phyloP scores from a whole-genome alignment of 1,140 invertebrate genomes.

The Drosophila mayri region DNA sequence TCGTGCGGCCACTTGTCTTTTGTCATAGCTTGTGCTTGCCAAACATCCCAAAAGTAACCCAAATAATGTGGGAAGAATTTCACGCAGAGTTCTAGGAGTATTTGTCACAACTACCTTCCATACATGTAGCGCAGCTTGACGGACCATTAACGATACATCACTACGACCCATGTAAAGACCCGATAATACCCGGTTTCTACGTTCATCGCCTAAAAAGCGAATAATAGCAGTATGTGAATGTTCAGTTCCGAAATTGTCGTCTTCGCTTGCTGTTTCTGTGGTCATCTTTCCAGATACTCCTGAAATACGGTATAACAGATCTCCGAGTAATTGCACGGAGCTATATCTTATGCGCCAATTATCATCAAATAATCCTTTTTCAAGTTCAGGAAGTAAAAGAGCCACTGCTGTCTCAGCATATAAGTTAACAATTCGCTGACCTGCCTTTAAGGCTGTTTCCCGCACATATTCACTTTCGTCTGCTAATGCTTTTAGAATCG shows the following conservation, averaged over 20 bases:
- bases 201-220: conserved; percentile 93
- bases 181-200: conserved; percentile 96
- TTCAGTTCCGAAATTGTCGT: conserved; percentile 99
- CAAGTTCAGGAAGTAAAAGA: conserved; percentile 96
- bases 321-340: conserved; percentile 98
- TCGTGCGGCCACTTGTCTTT: conserved; percentile 96
- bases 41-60: conserved; percentile 95
- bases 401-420: conserved; percentile 98
- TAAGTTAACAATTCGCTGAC: conserved; percentile 97
- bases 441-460: conserved; percentile 98
- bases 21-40: conserved; percentile 97
- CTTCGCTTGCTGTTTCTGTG: conserved; percentile 98
- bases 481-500: conserved; percentile 98
- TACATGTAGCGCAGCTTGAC: conserved; percentile 98
- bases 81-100: conserved; percentile 97
- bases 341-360: conserved; percentile 99
- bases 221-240: conserved; percentile 97
- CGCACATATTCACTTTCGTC: conserved; percentile 99
- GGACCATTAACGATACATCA: conserved; percentile 98
- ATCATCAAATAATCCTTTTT: conserved; percentile 97
- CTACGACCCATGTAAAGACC: conserved; percentile 99
- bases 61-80: conserved; percentile 98
- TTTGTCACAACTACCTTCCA: conserved; percentile 99
- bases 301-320: conserved; percentile 98
- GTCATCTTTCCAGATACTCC: conserved; percentile 99